Evolutionary conservation across 2,888 invertebrate genomes (phyloP), one percentile per base, ranked within the genome.

Genomic region (Leptopilina syphax): DNA sequence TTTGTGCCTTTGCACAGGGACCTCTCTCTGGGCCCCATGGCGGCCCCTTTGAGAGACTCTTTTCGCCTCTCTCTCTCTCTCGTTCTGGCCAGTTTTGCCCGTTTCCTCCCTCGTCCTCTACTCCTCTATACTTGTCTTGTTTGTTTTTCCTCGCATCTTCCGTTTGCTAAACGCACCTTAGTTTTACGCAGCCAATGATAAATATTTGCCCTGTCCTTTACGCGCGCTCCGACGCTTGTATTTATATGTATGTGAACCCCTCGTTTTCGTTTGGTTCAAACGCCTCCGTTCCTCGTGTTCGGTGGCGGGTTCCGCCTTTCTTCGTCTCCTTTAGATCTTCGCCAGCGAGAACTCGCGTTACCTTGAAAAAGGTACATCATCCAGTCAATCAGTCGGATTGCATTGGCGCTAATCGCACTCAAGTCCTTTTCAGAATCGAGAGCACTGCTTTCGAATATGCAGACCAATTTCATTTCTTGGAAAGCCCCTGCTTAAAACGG

Each of bases 141-240:
- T 90, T 90, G 90, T 90, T 90, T 90, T 90, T 88, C 90, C 89
- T 90, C 88, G 88, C 86, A 85, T 89, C 89, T 88, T 89, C 89
- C 88, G 88, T 90, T 90, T 90, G 89, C 89, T 90, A 90, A 91
- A 90, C 90, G 89, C 89, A 89, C 90, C 90, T 90, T 89, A 91
- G 91, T 91, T 90, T 91, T 90, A 82, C 89, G 89, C 88, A 87
- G 88, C 88, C 90, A 89, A 90, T 90, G 90, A 90, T 90, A 90
- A 90, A 90, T 90, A 90, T 90, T 90, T 90, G 88, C 87, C 85
- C 87, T 89, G 89, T 89, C 90, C 89, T 90, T 89, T 90, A 90
- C 88, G 87, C 86, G 85, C 85, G 83, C 34, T 47, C 47, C n/a
- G 86, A 50, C 70, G 80, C 54, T 76, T 80, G 63, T 50, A 50